Evolutionary conservation across 2,797 vertebrate species (phyloP).

Genomic region (Clarias laeviceps): DNA sequence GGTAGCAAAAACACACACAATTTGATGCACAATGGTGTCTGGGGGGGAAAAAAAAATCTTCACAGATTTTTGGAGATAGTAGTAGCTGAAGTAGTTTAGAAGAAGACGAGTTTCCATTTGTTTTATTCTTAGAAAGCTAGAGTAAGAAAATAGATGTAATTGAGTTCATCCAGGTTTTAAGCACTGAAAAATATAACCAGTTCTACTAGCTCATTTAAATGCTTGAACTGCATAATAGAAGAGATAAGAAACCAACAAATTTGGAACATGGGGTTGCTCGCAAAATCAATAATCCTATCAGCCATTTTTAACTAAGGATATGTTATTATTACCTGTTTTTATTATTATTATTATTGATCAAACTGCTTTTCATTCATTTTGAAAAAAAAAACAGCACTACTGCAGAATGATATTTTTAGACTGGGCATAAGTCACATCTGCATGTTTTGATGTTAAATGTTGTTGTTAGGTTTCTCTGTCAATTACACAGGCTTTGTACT

Average conservation of each 20-base stretch:
- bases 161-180: background rate
- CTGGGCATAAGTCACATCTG: background rate
- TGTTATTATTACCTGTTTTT: background rate
- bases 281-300: background rate
- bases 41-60: background rate
- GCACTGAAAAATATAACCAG: background rate
- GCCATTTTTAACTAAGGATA: background rate
- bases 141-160: background rate
- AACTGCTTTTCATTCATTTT: background rate
- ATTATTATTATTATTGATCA: background rate
- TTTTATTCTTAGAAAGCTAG: constrained; percentile 6
- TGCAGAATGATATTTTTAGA: background rate
- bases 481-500: background rate
- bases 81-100: background rate
- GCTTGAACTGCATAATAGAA: background rate
- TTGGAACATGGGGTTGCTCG: background rate
- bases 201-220: background rate
- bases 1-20: background rate
- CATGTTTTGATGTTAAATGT: background rate
- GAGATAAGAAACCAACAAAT: background rate
- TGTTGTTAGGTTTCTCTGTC: background rate
- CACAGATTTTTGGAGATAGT: background rate
- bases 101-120: background rate
- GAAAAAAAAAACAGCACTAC: background rate
- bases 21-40: constrained; percentile 1